phyloP scores from a whole-genome alignment of 64 coral and sea anemone species.

The Montipora cactus region DNA sequence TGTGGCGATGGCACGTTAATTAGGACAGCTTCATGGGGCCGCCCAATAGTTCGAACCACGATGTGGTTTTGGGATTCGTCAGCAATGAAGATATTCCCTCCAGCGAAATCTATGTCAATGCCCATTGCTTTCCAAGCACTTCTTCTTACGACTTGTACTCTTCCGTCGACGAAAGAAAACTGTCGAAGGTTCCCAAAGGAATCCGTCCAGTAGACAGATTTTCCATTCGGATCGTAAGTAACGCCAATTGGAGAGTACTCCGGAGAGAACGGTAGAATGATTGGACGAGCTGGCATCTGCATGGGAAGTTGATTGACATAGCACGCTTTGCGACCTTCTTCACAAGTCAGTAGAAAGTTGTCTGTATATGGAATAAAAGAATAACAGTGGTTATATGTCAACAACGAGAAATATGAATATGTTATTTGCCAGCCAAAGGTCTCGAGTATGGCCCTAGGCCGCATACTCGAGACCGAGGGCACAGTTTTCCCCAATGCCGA shows the following conservation, averaged over 20 bases:
- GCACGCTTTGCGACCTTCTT: background rate
- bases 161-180: conserved; percentile 6
- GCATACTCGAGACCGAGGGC: too few species aligned
- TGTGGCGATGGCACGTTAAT: conserved; percentile 19
- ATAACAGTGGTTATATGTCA: background rate
- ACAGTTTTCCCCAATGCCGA: too few species aligned
- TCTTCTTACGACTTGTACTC: background rate
- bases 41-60: conserved; percentile 33
- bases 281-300: background rate
- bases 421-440: too few species aligned
- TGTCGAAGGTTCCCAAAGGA: background rate
- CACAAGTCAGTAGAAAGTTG: background rate
- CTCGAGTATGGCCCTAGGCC: too few species aligned
- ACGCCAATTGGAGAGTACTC: background rate
- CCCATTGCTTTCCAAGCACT: background rate
- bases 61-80: background rate
- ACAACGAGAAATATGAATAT: too few species aligned
- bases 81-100: conserved; percentile 53
- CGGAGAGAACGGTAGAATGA: background rate
- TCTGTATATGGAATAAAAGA: background rate
- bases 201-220: conserved; percentile 45
- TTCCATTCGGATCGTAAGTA: conserved; percentile 36
- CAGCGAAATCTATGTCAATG: conserved; percentile 27
- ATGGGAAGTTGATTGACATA: background rate
- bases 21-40: background rate